Evolutionary conservation across 2,113 vertebrate species (phyloP).

Genomic region (Cinclus mexicanus): DNA sequence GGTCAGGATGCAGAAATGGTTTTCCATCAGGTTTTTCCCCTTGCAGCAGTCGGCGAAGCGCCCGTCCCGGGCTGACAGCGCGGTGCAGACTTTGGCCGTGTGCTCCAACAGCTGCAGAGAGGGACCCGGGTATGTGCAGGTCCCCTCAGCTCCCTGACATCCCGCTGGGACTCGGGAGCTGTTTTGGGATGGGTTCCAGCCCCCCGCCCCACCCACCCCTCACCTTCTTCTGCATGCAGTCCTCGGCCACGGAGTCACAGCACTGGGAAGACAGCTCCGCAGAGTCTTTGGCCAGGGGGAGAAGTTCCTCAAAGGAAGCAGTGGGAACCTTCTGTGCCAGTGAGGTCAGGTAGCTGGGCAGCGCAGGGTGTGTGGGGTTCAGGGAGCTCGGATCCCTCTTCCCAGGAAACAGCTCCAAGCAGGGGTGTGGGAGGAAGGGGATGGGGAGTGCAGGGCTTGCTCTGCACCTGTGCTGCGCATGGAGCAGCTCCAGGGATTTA

Average conservation of each 20-base stretch:
- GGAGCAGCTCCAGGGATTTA: accelerated
- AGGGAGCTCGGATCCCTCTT: not conserved
- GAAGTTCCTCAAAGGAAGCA: constrained; percentile 63
- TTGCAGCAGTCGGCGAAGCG: not conserved
- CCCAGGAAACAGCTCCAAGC: accelerated
- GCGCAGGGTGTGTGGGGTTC: not conserved
- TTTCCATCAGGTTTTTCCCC: not conserved
- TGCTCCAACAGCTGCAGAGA: not conserved
- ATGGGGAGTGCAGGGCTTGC: accelerated
- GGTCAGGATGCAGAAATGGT: not conserved
- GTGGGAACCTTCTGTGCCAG: constrained; percentile 70
- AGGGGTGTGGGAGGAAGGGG: accelerated
- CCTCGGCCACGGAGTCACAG: constrained; percentile 59
- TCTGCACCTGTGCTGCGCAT: accelerated
- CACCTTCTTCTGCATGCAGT: constrained; percentile 52
- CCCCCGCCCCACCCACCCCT: too few relatives aligned
- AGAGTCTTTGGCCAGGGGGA: constrained; percentile 50
- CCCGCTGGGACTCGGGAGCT: not conserved
- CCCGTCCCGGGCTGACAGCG: accelerated
- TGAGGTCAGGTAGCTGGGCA: constrained; percentile 65
- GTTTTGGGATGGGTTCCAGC: not conserved
- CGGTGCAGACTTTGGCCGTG: not conserved
- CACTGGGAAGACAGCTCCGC: constrained; percentile 62
- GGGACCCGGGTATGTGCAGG: not conserved
- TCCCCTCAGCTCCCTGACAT: not conserved